Evolutionary conservation across 2,113 vertebrate genomes (phyloP).

Genomic region (Nerophis ophidion): DNA sequence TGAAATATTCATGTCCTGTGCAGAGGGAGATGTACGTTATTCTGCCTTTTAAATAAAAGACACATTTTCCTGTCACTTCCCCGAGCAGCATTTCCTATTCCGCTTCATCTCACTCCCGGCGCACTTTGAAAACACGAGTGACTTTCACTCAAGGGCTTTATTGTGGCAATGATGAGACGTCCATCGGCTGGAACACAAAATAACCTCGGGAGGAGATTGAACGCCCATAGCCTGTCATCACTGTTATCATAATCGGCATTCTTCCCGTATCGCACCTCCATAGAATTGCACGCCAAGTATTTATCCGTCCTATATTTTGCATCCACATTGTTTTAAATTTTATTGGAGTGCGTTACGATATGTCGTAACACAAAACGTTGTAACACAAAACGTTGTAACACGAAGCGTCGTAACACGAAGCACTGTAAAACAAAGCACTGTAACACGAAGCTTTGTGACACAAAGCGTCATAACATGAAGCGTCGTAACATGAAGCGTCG

Average conservation of each 20-base stretch:
- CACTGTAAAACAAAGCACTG: rapidly evolving
- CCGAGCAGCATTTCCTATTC: constrained; percentile 19
- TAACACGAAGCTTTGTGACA: no score
- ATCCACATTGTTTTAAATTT: no score
- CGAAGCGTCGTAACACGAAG: no score
- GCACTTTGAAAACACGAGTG: constrained; percentile 9
- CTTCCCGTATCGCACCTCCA: no score
- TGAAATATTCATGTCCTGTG: constrained; percentile 58
- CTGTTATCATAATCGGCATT: no score
- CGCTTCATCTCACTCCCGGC: constrained; percentile 16
- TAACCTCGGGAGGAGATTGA: neutral
- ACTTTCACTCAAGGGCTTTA: constrained; percentile 5
- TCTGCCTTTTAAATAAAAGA: constrained; percentile 52
- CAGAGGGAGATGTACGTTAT: constrained; percentile 40
- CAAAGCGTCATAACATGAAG: no score
- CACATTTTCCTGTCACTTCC: constrained; percentile 25
- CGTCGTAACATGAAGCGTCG: no score
- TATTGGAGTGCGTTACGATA: no score
- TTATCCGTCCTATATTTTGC: no score
- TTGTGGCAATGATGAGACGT: neutral
- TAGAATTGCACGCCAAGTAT: no score
- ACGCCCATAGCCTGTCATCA: neutral
- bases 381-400: no score
- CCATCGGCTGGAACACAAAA: neutral
- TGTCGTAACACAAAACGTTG: no score